Conservation (phyloP, 2,797 vertebrate genomes). For the Nyctibius grandis region DNA sequence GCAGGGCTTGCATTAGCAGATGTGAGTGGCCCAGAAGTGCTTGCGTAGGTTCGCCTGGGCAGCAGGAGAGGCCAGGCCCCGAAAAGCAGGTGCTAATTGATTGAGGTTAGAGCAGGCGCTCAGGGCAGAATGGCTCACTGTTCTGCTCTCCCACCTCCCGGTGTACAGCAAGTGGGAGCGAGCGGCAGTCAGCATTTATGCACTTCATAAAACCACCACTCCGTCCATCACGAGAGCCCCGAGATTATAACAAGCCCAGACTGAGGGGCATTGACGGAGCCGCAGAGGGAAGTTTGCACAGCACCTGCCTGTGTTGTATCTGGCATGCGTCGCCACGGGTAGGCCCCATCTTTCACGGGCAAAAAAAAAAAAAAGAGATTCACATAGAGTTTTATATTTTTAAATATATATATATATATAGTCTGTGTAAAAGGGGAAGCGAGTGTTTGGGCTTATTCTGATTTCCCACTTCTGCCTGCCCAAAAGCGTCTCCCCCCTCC, state of each 20-base stretch:
- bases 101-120: background rate
- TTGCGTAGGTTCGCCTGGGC: background rate
- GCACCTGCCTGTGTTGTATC: slow-evolving; percentile 41
- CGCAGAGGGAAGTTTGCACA: background rate
- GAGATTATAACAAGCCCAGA: background rate
- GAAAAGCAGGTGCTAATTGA: slow-evolving; percentile 57
- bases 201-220: slow-evolving; percentile 44
- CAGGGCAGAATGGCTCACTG: slow-evolving; percentile 4
- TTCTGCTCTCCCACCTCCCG: background rate
- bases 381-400: background rate
- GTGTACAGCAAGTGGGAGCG: fast-evolving
- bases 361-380: background rate
- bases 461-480: background rate
- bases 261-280: background rate
- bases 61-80: background rate
- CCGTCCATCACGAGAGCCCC: background rate
- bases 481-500: background rate
- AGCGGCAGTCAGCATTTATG: background rate
- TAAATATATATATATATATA: background rate
- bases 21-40: slow-evolving; percentile 14
- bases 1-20: background rate
- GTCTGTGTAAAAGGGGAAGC: background rate
- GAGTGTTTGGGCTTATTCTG: background rate
- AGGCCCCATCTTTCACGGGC: background rate
- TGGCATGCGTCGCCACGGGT: fast-evolving